Percentiles rank a stretch among this genome's conserved stretches.
Conservation (phyloP, 2,797 vertebrate genomes). For the Eleutherodactylus coqui region DNA sequence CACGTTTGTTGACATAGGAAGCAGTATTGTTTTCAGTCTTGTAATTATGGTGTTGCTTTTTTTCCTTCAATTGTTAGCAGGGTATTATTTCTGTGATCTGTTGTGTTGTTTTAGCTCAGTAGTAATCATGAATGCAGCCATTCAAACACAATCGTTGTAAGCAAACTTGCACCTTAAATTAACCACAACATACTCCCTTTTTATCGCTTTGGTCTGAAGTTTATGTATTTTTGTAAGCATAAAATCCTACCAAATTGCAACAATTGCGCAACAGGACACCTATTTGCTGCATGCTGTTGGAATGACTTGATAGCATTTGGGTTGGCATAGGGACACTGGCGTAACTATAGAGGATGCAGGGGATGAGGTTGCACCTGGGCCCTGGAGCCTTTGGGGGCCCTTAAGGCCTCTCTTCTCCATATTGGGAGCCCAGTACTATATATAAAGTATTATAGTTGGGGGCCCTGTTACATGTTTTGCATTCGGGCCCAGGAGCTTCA, state of each 20-base stretch:
- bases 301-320: background rate
- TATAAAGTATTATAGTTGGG: too few relatives aligned
- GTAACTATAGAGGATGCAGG: too few relatives aligned
- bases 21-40: background rate
- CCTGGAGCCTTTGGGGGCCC: too few relatives aligned
- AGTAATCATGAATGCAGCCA: background rate
- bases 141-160: background rate
- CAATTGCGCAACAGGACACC: background rate
- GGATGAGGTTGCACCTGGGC: too few relatives aligned
- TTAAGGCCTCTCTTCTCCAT: too few relatives aligned
- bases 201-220: background rate
- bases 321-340: background rate
- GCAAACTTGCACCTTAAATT: background rate
- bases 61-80: background rate
- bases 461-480: too few relatives aligned
- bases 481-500: too few relatives aligned
- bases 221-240: background rate
- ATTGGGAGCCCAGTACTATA: too few relatives aligned
- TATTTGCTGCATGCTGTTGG: background rate
- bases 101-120: background rate
- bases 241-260: background rate
- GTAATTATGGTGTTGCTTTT: background rate
- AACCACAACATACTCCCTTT: background rate
- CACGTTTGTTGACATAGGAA: background rate
- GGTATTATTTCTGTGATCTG: slow-evolving; percentile 12